phyloP scores from a whole-genome alignment of 2,888 invertebrate species.

The Drosophila infuscata region DNA sequence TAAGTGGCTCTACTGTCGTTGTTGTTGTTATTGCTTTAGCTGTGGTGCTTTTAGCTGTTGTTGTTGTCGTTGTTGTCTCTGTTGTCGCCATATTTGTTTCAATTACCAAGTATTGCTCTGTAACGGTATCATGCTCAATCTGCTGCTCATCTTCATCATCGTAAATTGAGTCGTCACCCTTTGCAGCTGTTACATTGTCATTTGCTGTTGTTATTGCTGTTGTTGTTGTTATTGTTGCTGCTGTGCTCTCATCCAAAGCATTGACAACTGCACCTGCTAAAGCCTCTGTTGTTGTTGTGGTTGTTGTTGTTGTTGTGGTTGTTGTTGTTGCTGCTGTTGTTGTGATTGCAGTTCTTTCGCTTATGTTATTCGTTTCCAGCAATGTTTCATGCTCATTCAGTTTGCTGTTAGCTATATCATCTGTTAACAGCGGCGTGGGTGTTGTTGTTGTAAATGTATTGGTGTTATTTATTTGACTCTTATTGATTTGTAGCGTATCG shows the following conservation, averaged over 20 bases:
- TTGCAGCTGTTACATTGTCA: conserved; percentile 28
- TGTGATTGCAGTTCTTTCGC: conserved; percentile 64
- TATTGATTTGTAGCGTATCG: conserved; percentile 23
- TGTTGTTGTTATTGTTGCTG: conserved; percentile 24
- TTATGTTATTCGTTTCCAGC: conserved; percentile 81
- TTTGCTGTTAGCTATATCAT: conserved; percentile 52
- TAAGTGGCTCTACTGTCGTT: conserved; percentile 65
- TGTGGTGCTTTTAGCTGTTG: conserved; percentile 67
- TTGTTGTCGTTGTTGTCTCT: conserved; percentile 51
- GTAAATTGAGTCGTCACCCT: conserved; percentile 21
- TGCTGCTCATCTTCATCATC: conserved; percentile 38
- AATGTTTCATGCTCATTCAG: conserved; percentile 73
- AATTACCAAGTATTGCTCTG: conserved; percentile 38
- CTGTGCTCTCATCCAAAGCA: conserved; percentile 41
- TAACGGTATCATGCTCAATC: conserved; percentile 41
- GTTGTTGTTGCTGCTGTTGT: conserved; percentile 35
- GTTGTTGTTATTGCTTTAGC: conserved; percentile 48
- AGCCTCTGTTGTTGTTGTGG: conserved; percentile 24
- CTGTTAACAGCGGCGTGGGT: conserved; percentile 37
- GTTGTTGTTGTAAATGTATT: conserved; percentile 21
- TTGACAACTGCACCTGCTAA: conserved; percentile 31
- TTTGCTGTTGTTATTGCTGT: conserved; percentile 14
- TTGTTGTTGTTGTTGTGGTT: conserved; percentile 30
- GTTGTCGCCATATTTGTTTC: conserved; percentile 57
- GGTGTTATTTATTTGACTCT: conserved; percentile 47